phyloP scores from a whole-genome alignment of 30 jellyfish, hydroid and myxozoan genomes.

The Cassiopea xamachana region DNA sequence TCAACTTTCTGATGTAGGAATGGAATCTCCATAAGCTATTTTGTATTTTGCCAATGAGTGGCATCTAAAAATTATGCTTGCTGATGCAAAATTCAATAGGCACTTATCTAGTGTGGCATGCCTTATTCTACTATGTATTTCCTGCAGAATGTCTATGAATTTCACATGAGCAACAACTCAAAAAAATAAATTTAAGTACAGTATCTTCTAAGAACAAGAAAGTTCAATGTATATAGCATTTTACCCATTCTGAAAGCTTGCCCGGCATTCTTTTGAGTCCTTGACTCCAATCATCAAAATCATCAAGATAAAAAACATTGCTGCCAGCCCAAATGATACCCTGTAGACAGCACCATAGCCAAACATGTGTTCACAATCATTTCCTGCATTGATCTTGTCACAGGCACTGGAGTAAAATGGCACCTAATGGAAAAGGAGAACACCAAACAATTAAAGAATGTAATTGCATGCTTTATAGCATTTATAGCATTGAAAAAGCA shows the following conservation, averaged over 20 bases:
- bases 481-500: too few species aligned
- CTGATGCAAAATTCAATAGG: too few species aligned
- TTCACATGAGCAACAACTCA: too few species aligned
- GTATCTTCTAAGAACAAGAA: too few species aligned
- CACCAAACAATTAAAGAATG: not conserved
- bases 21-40: too few species aligned
- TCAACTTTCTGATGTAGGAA: too few species aligned
- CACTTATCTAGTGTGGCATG: too few species aligned
- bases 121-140: too few species aligned
- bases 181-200: not conserved
- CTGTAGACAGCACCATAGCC: conserved; percentile 91
- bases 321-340: conserved; percentile 77
- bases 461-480: not conserved
- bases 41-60: too few species aligned
- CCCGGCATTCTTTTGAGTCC: conserved; percentile 82
- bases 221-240: not conserved
- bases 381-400: conserved; percentile 45
- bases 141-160: too few species aligned
- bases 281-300: conserved; percentile 77
- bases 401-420: conserved; percentile 66
- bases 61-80: too few species aligned
- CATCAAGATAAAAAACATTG: conserved; percentile 70
- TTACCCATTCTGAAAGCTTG: conserved; percentile 87
- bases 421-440: conserved; percentile 2
- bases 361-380: conserved; percentile 69